phyloP scores from a whole-genome alignment of 2,888 invertebrate genomes.

The Leptura quadrifasciata region DNA sequence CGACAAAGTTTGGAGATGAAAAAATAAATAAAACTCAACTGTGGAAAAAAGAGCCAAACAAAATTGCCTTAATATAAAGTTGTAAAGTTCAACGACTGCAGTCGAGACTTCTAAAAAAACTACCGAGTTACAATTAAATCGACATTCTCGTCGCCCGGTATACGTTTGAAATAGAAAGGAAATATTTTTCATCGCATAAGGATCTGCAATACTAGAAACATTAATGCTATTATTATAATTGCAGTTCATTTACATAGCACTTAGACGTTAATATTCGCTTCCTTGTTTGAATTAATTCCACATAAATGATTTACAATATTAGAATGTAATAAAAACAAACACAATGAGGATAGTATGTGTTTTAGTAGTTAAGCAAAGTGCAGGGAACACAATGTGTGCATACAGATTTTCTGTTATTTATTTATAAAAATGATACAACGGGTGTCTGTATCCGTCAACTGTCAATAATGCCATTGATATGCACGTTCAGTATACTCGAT shows the following conservation, averaged over 20 bases:
- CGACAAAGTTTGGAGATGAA: too few relatives aligned
- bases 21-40: too few relatives aligned
- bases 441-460: background rate
- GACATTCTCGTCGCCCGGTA: too few relatives aligned
- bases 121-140: too few relatives aligned
- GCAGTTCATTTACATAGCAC: conserved; percentile 41
- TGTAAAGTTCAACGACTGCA: too few relatives aligned
- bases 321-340: conserved; percentile 13
- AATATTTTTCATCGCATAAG: conserved; percentile 19
- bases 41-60: too few relatives aligned
- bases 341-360: background rate
- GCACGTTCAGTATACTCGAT: too few relatives aligned
- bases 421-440: background rate
- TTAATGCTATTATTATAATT: conserved; percentile 28
- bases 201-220: conserved; percentile 22
- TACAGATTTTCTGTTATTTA: background rate
- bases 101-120: too few relatives aligned
- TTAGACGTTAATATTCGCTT: conserved; percentile 47
- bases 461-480: too few relatives aligned
- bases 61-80: too few relatives aligned
- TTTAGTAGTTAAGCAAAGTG: background rate
- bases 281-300: conserved; percentile 47
- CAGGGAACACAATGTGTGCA: conserved; percentile 2
- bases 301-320: conserved; percentile 21
- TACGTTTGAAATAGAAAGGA: conserved; percentile 15